Base-by-base conservation (phyloP, 2,113 vertebrate species). In the Aplodontia rufa region DNA sequence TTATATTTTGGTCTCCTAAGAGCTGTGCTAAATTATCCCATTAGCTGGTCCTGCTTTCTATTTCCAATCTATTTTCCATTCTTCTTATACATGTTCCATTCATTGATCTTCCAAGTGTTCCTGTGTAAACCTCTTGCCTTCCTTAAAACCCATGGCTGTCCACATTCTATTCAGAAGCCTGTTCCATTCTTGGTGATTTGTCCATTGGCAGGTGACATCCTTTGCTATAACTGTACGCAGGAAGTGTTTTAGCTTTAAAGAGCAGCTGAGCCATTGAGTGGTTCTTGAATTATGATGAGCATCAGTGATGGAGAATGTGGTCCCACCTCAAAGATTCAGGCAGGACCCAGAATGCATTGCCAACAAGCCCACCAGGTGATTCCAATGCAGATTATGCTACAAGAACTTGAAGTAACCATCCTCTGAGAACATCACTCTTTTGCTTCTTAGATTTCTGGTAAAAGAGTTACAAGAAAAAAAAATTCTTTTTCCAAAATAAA, bases 391-490 rank as follows among this genome's bases (percentile, higher is more conserved):
- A 13, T 76, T 11, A 90, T 24, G 42, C 42, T 16, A 76, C 17
- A 28, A 78, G 20, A 37, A 55, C 42, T 89, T 85, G 58, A 64
- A 51, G 60, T 92, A 75, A 51, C 13, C 49, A n/a, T 81, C 8
- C 11, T 69, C 51, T 53, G 17, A 51, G 3, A 62, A 58, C 8
- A 5, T 37, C 22, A 86, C n/a, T 47, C 51, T 51, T 96, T 87
- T 51, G 62, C 32, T 72, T 89, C 69, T 84, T 68, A 76, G 84
- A 90, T 89, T 81, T 97, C 96, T 94, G 81, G 74, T 45, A 95
- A 95, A 96, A 97, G 49, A 87, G 45, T 96, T 89, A 81, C 47
- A 60, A 90, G 89, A 96, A 97, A 98, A 96, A 51, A 49, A 94
- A 97, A 97, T 93, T 96, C 90, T 95, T 40, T 85, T 97, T 68